A percentile compares a stretch with the other conserved stretches of the same genome.
Conservation (phyloP, 2,797 vertebrate species). For the Alfaro cultratus region DNA sequence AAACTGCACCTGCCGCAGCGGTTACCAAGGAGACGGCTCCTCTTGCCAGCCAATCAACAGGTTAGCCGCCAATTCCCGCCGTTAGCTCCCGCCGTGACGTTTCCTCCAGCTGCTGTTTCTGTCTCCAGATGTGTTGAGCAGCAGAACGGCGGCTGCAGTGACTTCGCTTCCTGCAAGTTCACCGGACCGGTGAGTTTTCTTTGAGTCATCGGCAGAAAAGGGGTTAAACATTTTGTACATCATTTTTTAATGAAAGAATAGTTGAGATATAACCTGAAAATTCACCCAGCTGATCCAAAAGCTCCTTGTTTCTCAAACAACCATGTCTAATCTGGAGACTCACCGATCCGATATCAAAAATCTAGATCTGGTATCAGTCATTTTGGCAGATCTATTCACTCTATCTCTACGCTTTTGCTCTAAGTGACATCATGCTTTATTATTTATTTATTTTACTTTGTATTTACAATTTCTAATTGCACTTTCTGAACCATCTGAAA, state of each 20-base stretch:
- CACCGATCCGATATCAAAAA: no score
- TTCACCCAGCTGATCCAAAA: no score
- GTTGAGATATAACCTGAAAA: not conserved
- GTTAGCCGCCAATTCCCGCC: conserved; percentile 54
- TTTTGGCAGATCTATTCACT: no score
- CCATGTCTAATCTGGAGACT: no score
- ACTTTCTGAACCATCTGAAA: no score
- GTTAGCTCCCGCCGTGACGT: not conserved
- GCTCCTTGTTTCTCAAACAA: no score
- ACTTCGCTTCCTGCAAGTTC: conserved; percentile 89
- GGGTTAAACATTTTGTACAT: not conserved
- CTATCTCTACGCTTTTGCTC: no score
- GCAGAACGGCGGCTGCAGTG: conserved; percentile 90
- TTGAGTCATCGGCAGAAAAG: not conserved
- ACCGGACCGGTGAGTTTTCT: conserved; percentile 88
- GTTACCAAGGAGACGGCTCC: conserved; percentile 88
- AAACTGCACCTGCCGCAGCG: conserved; percentile 83
- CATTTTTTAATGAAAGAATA: not conserved
- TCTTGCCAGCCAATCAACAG: conserved; percentile 86
- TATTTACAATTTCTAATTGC: no score
- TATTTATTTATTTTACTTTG: no score
- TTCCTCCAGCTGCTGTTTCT: not conserved
- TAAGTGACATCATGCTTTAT: no score
- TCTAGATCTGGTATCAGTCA: no score
- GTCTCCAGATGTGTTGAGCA: conserved; percentile 82